A percentile compares a stretch with the other conserved stretches of the same genome.
Evolutionary conservation across 2,888 invertebrate genomes (phyloP).

Genomic region (Stegophylla sp.): DNA sequence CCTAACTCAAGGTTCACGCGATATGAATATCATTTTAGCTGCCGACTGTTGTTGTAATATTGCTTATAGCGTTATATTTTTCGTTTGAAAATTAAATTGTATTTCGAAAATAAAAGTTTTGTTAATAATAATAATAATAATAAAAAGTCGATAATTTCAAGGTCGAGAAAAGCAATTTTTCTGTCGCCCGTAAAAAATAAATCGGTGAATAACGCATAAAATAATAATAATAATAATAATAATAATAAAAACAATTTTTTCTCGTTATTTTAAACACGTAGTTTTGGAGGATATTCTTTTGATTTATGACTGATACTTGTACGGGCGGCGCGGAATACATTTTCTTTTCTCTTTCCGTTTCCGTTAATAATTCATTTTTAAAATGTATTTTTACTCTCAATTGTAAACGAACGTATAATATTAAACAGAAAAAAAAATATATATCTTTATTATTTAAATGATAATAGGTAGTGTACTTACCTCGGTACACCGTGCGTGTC

Average conservation of each 20-base stretch:
- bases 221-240: background rate
- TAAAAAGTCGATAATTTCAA: too few species aligned
- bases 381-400: background rate
- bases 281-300: background rate
- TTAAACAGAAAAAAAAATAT: background rate
- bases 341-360: background rate
- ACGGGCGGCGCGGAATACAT: too few species aligned
- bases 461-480: background rate
- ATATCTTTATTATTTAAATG: background rate
- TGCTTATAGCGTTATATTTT: too few species aligned
- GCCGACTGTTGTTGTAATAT: too few species aligned
- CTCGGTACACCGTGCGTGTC: too few species aligned
- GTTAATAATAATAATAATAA: too few species aligned
- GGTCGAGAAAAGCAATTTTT: background rate
- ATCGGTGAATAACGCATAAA: background rate
- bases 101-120: too few species aligned
- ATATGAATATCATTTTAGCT: too few species aligned
- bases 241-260: background rate
- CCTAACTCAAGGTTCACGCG: too few species aligned
- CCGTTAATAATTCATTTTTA: background rate
- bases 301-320: slow-evolving; percentile 11
- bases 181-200: background rate
- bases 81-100: too few species aligned
- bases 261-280: background rate
- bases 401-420: background rate